These are phyloP conservation scores for Paramacrobiotus metropolitanus DNA, from an alignment of 1,140 invertebrate genomes.

Conservation along the genomic window DNA sequence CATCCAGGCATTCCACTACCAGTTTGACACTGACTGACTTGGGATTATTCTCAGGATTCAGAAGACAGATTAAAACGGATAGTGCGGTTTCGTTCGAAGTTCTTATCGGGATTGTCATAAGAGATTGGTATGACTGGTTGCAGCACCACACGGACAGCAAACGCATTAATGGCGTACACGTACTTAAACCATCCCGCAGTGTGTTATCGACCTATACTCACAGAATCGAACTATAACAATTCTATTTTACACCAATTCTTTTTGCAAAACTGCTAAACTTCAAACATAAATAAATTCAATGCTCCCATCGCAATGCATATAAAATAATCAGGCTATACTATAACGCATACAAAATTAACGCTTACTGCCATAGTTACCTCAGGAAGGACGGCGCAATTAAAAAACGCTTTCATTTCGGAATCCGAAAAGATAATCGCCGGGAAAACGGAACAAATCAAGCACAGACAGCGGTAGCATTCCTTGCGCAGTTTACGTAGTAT, in stretches of 20 bases:
- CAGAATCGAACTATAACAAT: neutral
- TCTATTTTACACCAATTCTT: too few species aligned
- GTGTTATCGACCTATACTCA: neutral
- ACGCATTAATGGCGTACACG: constrained; percentile 6
- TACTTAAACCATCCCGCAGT: neutral
- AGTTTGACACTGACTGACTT: constrained; percentile 30
- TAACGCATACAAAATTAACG: too few species aligned
- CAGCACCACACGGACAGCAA: constrained; percentile 8
- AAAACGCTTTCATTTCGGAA: constrained; percentile 46
- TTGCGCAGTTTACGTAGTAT: constrained; percentile 38
- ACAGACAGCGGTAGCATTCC: neutral
- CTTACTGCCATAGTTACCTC: too few species aligned
- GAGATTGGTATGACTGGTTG: constrained; percentile 8
- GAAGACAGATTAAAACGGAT: constrained; percentile 36
- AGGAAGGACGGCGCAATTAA: constrained; percentile 53
- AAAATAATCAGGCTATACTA: too few species aligned
- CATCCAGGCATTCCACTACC: constrained; percentile 52
- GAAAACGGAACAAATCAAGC: neutral
- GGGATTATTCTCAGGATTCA: constrained; percentile 38
- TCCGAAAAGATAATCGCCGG: constrained; percentile 30
- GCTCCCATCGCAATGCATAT: too few species aligned
- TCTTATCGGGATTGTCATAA: neutral
- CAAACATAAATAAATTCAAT: too few species aligned
- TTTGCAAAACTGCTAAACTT: too few species aligned
- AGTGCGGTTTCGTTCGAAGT: constrained; percentile 21